Conservation (phyloP, 2,888 invertebrate genomes). For the Sphaerophoria taeniata region DNA sequence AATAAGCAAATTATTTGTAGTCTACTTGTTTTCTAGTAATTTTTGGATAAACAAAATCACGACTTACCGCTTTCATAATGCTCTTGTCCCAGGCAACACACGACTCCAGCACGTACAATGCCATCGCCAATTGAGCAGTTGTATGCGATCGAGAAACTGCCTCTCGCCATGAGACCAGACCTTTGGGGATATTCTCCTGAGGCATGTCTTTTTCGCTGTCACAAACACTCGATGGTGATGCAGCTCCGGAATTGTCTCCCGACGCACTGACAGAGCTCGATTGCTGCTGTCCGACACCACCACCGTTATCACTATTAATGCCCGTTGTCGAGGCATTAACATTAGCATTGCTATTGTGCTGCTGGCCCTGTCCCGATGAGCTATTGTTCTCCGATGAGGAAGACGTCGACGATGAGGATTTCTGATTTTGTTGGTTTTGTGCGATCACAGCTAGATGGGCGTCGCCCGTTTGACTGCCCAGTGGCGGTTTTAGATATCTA, state of each 20-base stretch:
- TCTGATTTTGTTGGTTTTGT: conserved; percentile 82
- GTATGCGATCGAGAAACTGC: conserved; percentile 93
- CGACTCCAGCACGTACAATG: conserved; percentile 93
- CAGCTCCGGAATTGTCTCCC: conserved; percentile 67
- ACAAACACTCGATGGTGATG: conserved; percentile 81
- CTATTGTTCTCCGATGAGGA: conserved; percentile 82
- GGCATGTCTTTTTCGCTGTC: conserved; percentile 82
- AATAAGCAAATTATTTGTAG: conserved; percentile 36
- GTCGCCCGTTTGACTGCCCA: conserved; percentile 86
- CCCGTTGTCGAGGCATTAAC: conserved; percentile 78
- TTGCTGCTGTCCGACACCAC: conserved; percentile 58
- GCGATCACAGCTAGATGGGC: conserved; percentile 86
- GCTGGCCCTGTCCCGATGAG: conserved; percentile 80
- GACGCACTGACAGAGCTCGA: conserved; percentile 49
- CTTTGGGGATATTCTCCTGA: conserved; percentile 83
- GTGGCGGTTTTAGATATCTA: conserved; percentile 95
- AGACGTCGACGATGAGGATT: conserved; percentile 76
- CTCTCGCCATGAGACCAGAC: conserved; percentile 94
- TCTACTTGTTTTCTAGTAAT: conserved; percentile 34
- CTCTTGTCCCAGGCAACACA: conserved; percentile 99
- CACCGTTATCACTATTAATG: conserved; percentile 79
- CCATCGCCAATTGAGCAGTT: conserved; percentile 95
- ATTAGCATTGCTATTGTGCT: conserved; percentile 78
- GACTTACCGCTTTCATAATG: conserved; percentile 99
- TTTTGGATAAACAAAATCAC: conserved; percentile 73